phyloP scores from a whole-genome alignment of 2,113 vertebrate genomes.

The Lonchura striata region DNA sequence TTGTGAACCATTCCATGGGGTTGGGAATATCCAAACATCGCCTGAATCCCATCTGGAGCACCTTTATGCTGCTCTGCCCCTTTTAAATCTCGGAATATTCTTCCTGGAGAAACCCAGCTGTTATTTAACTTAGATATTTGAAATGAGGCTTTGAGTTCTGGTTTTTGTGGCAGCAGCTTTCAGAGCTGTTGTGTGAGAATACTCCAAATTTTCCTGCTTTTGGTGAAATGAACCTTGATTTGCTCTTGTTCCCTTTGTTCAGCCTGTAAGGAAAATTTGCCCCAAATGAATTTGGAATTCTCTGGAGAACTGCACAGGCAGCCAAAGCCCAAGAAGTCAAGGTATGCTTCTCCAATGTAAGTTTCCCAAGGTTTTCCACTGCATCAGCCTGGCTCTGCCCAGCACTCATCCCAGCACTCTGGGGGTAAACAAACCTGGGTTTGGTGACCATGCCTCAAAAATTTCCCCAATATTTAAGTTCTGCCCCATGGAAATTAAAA shows the following conservation, averaged over 20 bases:
- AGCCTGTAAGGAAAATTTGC: neutral
- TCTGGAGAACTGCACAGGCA: conserved; percentile 61
- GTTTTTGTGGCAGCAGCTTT: neutral
- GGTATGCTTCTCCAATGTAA: conserved; percentile 67
- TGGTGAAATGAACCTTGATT: neutral
- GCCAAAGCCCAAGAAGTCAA: conserved; percentile 75
- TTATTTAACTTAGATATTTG: neutral
- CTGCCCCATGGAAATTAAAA: neutral
- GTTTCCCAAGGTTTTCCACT: neutral
- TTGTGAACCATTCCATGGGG: neutral
- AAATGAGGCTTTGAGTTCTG: neutral
- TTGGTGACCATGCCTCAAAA: neutral
- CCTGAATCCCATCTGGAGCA: neutral
- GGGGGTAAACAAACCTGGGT: neutral
- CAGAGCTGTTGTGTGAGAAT: neutral
- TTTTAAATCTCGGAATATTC: neutral
- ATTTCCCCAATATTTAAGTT: neutral
- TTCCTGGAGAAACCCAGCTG: neutral
- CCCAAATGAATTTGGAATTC: neutral
- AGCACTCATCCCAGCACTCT: neutral
- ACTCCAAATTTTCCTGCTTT: neutral
- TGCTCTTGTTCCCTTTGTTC: neutral
- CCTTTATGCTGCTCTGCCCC: neutral
- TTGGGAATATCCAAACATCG: neutral
- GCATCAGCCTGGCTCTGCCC: neutral